Percentiles rank a stretch among this genome's conserved stretches.
These are phyloP conservation scores for Caranx ignobilis DNA, from an alignment of 2,113 vertebrate genomes.

Conservation along the genomic window DNA sequence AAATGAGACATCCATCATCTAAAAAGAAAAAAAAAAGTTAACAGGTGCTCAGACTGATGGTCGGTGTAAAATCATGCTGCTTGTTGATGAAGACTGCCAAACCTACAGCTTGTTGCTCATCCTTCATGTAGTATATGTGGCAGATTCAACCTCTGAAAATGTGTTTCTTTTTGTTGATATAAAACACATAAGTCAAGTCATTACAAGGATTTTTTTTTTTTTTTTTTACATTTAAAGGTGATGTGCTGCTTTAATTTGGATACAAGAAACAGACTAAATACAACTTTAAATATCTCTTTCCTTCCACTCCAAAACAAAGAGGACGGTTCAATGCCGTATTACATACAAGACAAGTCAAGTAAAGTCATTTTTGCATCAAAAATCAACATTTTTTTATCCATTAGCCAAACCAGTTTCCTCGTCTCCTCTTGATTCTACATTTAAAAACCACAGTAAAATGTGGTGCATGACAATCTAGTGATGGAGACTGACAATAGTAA, in stretches of 20 bases:
- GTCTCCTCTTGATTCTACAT: no score
- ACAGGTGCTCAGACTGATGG: neutral
- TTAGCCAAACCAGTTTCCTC: no score
- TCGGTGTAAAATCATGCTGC: neutral
- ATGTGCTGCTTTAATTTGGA: neutral
- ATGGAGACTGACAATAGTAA: no score
- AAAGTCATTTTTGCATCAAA: no score
- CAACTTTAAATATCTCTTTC: neutral
- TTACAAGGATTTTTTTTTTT: no score
- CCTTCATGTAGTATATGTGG: neutral
- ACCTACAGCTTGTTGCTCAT: neutral
- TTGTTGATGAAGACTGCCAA: neutral
- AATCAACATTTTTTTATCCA: no score
- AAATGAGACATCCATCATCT: slow-evolving; percentile 1
- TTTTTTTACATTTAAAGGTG: neutral
- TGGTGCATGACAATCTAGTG: no score
- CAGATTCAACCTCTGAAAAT: neutral
- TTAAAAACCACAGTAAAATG: no score
- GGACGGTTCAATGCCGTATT: no score
- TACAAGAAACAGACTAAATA: slow-evolving; percentile 10
- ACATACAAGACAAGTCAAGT: no score
- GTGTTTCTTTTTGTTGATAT: neutral
- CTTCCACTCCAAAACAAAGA: no score
- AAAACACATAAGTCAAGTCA: neutral
- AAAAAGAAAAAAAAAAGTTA: neutral